A percentile compares a stretch with the other conserved stretches of the same genome.
Evolutionary conservation across 2,797 vertebrate genomes (phyloP).

Genomic region (Varecia variegata): DNA sequence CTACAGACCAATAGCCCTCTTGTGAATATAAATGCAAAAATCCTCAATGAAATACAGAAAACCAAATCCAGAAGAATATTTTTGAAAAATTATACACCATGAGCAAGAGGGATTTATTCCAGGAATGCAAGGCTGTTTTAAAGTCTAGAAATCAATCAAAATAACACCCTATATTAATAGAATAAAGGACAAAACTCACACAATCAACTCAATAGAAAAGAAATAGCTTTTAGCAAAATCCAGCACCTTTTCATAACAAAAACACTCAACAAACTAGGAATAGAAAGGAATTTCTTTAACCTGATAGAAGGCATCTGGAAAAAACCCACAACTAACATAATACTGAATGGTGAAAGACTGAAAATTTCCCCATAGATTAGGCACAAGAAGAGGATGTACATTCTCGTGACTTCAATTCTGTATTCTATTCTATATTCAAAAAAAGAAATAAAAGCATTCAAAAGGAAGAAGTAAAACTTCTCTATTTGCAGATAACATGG

Average conservation of each 20-base stretch:
- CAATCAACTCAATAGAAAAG: background rate
- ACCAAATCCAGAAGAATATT: background rate
- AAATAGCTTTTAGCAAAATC: background rate
- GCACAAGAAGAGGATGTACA: background rate
- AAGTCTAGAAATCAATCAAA: background rate
- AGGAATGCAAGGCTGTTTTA: background rate
- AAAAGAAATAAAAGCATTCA: background rate
- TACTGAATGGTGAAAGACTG: background rate
- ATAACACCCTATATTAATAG: background rate
- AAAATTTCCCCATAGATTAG: background rate
- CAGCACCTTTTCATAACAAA: background rate
- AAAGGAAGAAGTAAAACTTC: background rate
- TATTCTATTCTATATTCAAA: background rate
- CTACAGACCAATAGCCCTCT: background rate
- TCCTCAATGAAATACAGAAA: background rate
- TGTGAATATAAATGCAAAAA: background rate
- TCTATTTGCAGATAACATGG: background rate
- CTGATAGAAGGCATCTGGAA: background rate
- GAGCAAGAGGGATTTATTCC: background rate
- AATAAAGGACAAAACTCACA: background rate
- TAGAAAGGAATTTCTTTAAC: background rate
- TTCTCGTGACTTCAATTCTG: background rate
- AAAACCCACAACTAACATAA: background rate
- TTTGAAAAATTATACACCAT: background rate
- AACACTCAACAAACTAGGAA: background rate